Evolutionary conservation across 64 coral and sea anemone species (phyloP).

Genomic region (Dendronephthya gigantea): DNA sequence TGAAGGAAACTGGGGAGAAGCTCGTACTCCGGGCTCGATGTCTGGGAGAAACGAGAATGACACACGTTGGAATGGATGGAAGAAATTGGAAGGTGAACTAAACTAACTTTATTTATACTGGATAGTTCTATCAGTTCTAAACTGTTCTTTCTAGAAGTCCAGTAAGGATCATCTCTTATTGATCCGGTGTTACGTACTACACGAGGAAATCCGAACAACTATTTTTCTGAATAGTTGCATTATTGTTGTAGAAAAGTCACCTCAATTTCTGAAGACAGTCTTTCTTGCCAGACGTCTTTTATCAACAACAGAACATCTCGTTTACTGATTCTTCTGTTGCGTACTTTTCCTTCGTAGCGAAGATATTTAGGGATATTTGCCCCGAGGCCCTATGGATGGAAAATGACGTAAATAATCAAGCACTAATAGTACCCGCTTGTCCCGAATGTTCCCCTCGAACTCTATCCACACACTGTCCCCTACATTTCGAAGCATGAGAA

Average conservation of each 20-base stretch:
- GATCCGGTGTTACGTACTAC: too few relatives aligned
- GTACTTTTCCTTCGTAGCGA: constrained; percentile 70
- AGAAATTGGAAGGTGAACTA: background rate
- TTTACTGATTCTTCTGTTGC: constrained; percentile 79
- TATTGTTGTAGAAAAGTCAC: constrained; percentile 10
- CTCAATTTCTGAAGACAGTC: constrained; percentile 74
- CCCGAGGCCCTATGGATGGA: constrained; percentile 63
- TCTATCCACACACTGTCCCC: too few relatives aligned
- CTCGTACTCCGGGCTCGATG: constrained; percentile 58
- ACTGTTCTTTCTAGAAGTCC: too few relatives aligned
- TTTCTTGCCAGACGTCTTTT: constrained; percentile 96
- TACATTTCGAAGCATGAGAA: background rate
- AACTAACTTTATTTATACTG: too few relatives aligned
- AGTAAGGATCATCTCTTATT: too few relatives aligned
- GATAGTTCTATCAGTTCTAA: too few relatives aligned
- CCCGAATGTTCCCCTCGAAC: too few relatives aligned
- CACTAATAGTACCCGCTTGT: too few relatives aligned
- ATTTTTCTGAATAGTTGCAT: too few relatives aligned
- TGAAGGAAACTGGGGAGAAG: constrained; percentile 70
- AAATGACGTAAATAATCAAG: background rate
- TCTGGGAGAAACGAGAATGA: constrained; percentile 31
- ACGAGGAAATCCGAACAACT: too few relatives aligned
- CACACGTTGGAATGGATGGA: background rate
- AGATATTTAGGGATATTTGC: constrained; percentile 63
- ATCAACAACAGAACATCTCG: constrained; percentile 85